Percentiles rank a stretch among this genome's conserved stretches.
Conservation (phyloP, 2,888 invertebrate species). For the Clusia tigrina region DNA sequence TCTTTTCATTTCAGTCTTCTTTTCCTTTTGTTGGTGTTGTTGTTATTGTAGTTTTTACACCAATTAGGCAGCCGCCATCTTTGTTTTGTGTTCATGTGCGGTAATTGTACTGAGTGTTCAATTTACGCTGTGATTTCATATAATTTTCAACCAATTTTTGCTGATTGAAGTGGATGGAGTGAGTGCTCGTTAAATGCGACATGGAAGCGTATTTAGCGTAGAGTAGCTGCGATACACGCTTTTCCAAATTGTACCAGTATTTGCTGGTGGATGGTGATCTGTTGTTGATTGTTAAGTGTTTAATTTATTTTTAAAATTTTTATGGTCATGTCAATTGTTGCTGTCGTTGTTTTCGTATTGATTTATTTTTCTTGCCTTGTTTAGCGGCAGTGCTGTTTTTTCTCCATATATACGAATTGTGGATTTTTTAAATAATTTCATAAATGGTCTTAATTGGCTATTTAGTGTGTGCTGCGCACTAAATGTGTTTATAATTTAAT, state of each 20-base stretch:
- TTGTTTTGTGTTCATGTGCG: constrained; percentile 25
- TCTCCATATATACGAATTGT: too few species aligned
- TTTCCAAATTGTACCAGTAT: too few species aligned
- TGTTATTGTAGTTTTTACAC: too few species aligned
- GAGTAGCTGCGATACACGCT: too few species aligned
- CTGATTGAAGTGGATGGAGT: too few species aligned
- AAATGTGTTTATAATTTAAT: constrained; percentile 24
- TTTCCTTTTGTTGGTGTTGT: constrained; percentile 39
- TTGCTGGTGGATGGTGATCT: neutral
- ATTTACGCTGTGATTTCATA: constrained; percentile 55
- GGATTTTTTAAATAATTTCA: constrained; percentile 24
- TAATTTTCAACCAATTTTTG: constrained; percentile 34
- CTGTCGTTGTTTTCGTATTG: neutral
- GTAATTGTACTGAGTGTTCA: constrained; percentile 38
- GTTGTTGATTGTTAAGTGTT: neutral
- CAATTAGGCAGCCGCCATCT: too few species aligned
- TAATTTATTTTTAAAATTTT: neutral
- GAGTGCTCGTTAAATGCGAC: too few species aligned
- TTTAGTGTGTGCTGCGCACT: constrained; percentile 25
- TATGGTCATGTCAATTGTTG: neutral
- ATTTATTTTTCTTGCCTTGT: neutral
- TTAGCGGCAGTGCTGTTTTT: neutral
- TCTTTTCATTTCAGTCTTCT: constrained; percentile 45
- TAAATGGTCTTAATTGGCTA: constrained; percentile 28
- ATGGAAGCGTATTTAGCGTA: too few species aligned